These are phyloP conservation scores for Heliocidaris tuberculata DNA, from an alignment of 35 echinoderm and acorn worm species.

Conservation along the genomic window DNA sequence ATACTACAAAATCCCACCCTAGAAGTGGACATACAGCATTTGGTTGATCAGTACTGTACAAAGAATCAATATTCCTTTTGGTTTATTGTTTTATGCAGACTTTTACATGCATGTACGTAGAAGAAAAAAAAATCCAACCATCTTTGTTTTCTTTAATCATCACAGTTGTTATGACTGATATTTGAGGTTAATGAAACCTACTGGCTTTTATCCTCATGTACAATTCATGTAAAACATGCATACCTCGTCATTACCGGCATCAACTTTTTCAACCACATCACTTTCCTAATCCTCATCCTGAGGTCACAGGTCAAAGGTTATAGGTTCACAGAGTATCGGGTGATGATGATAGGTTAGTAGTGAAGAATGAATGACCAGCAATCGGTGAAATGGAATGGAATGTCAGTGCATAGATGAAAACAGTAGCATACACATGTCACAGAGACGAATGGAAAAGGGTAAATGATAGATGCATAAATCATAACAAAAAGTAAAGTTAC, in stretches of 20 bases:
- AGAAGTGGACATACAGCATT: too few relatives aligned
- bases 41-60: too few relatives aligned
- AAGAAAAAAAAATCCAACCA: too few relatives aligned
- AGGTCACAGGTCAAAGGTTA: not conserved
- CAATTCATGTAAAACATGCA: not conserved
- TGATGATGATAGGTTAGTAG: not conserved
- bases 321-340: not conserved
- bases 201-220: not conserved
- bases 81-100: too few relatives aligned
- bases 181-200: not conserved
- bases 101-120: too few relatives aligned
- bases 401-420: not conserved
- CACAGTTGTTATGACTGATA: too few relatives aligned
- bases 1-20: too few relatives aligned
- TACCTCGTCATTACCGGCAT: not conserved
- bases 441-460: not conserved
- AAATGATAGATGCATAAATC: not conserved
- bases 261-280: not conserved
- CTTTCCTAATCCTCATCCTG: not conserved
- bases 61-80: too few relatives aligned
- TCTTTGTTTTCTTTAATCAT: too few relatives aligned
- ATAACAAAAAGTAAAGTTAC: not conserved
- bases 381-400: not conserved
- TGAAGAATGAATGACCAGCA: not conserved
- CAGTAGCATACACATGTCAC: not conserved